Evolutionary conservation across 1,140 invertebrate genomes (phyloP), one percentile per base, ranked within the genome.

Genomic region (Drosophila azteca): DNA sequence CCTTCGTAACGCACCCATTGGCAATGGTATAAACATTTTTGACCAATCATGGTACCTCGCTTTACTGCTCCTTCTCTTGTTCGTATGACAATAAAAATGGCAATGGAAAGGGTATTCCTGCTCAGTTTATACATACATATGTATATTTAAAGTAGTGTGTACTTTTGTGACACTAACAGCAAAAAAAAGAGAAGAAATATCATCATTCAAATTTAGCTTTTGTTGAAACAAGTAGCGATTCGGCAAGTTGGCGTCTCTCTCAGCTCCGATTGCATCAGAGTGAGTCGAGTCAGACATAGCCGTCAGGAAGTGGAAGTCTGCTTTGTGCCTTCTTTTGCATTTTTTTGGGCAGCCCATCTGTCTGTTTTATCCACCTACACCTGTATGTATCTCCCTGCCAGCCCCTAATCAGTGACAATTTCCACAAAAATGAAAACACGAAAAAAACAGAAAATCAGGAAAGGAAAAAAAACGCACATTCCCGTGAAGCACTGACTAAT

Each of bases 401-500:
- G 7, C 29, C 7, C 29, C 29, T 2, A 29, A 29, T 2, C 35
- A 59, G 44, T 48, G 31, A 58, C 35, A 53, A 54, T 69, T 58
- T 43, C 31, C 59, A 52, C 13, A n/a, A 39, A 73, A 59, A 41
- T 6, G 17, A 8, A 44, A 22, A 31, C 22, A 39, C 29, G 11
- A 31, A 44, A 39, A 39, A 44, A 50, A 8, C 22, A 0, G 8
- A 31, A 31, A 31, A 8, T 0, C 0, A 8, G 29, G 11, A 46
- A 48, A 69, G 49, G 20, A 48, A 63, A 55, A 63, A 66, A 63
- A 79, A 44, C 60, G 61, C 52, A 72, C 68, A 52, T 61, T 62
- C 62, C 54, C 49, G 58, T 75, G 79, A 85, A 83, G 81, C 80
- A 80, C 80, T 83, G 80, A 83, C 80, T 83, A 83, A 83, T 83